Evolutionary conservation across 23 tunicate species (phyloP).

Genomic region (Ascidia mentula): DNA sequence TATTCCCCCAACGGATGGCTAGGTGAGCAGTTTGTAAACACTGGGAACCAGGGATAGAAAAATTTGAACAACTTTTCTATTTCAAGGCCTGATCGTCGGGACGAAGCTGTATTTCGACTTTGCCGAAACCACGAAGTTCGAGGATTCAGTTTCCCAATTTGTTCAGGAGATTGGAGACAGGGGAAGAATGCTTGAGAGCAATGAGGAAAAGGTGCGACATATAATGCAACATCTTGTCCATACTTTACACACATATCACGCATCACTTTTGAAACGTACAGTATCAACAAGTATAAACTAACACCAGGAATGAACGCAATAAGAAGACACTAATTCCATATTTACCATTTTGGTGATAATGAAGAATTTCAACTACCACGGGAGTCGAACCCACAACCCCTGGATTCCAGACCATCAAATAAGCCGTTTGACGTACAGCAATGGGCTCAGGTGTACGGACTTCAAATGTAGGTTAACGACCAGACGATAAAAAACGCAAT

Average conservation of each 20-base stretch:
- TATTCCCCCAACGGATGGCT: slow-evolving; percentile 82
- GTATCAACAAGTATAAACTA: no score
- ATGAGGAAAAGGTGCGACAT: no score
- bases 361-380: background rate
- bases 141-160: slow-evolving; percentile 6
- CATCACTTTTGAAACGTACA: no score
- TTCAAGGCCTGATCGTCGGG: slow-evolving; percentile 56
- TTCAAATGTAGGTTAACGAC: background rate
- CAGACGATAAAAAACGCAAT: no score
- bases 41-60: background rate
- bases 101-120: slow-evolving; percentile 59
- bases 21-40: slow-evolving; percentile 53
- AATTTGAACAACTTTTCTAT: background rate
- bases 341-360: no score
- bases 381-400: background rate
- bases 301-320: no score
- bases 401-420: background rate
- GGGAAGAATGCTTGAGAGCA: slow-evolving; percentile 22
- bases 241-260: no score
- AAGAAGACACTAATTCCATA: no score
- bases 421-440: background rate
- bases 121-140: slow-evolving; percentile 1
- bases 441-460: background rate
- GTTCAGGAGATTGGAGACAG: slow-evolving; percentile 51
- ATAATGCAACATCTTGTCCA: no score